Evolutionary conservation across 2,797 vertebrate genomes (phyloP), one percentile per base, ranked within the genome.

Genomic region (Limosa lapponica): DNA sequence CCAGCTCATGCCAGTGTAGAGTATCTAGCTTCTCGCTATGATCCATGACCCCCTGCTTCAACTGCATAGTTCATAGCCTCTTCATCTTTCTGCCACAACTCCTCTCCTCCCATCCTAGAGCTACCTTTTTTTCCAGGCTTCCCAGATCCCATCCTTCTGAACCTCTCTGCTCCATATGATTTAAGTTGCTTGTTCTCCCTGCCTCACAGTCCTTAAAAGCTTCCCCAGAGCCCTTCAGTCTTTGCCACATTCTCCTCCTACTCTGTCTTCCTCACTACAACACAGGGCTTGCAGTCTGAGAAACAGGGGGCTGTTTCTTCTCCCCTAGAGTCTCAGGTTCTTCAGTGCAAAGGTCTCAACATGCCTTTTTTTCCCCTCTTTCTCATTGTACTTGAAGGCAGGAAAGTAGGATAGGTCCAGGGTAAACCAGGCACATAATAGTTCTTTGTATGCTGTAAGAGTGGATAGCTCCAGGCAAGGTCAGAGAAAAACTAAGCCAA

Each of bases 331-430:
- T 88, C 43, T 69, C 65, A 41, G 18, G 66, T 82, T 91, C 41
- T 64, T 75, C 54, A 62, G 65, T 61, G 41, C 52, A 90, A 88
- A 87, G 39, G 39, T 86, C 75, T 86, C 52, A 77, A 17, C 62
- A 28, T 85, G 43, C 17, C 19, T 69, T 65, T 19, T 57, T 72
- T 74, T 78, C 16, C 30, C 41, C 52, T 90, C 36, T 71, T 90
- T 71, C 72, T 93, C 27, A 0, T 70, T 77, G 66, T 62, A 84
- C 12, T 77, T 70, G 59, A 95, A 87, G 62, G 62, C 73, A 75
- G 70, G 27, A 91, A 90, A 79, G 51, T 83, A 93, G 81, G 80
- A 64, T 77, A 81, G 52, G 86, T 91, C 57, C 61, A 67, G 90
- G 19, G 43, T 66, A 93, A 70, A 43, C 10, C 23, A 82, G 28